Percentiles rank a stretch among this genome's conserved stretches.
Evolutionary conservation across 2,113 vertebrate species (phyloP).

Genomic region (Aptenodytes forsteri): DNA sequence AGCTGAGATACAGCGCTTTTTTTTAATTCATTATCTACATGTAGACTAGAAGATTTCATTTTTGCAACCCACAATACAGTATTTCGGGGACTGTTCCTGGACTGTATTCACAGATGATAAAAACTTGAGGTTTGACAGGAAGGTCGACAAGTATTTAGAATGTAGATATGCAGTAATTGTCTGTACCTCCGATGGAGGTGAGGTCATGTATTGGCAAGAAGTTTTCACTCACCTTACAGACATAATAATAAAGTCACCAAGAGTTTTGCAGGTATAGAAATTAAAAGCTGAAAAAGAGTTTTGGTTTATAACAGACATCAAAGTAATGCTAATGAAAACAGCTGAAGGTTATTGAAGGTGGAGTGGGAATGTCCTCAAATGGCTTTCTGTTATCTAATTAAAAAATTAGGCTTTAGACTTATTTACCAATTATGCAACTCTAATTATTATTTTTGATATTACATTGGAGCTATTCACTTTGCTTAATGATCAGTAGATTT

Average conservation of each 20-base stretch:
- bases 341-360: not conserved
- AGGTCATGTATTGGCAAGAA: not conserved
- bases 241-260: not conserved
- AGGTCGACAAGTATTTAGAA: not conserved
- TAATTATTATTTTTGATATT: not conserved
- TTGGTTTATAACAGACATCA: not conserved
- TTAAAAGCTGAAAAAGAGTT: not conserved
- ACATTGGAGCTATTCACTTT: not conserved
- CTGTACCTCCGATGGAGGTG: not conserved
- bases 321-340: not conserved
- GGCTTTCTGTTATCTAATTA: not conserved
- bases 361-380: not conserved
- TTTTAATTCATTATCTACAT: not conserved
- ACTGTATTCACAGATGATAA: not conserved
- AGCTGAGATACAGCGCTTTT: not conserved
- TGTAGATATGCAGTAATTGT: not conserved
- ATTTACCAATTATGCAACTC: not conserved
- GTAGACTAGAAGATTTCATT: not conserved
- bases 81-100: not conserved
- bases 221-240: not conserved
- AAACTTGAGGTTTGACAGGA: not conserved
- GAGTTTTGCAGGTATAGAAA: not conserved
- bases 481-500: not conserved
- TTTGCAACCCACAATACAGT: not conserved
- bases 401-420: not conserved